phyloP scores from a whole-genome alignment of 92 coral and sea anemone genomes.

The Porites divaricata region DNA sequence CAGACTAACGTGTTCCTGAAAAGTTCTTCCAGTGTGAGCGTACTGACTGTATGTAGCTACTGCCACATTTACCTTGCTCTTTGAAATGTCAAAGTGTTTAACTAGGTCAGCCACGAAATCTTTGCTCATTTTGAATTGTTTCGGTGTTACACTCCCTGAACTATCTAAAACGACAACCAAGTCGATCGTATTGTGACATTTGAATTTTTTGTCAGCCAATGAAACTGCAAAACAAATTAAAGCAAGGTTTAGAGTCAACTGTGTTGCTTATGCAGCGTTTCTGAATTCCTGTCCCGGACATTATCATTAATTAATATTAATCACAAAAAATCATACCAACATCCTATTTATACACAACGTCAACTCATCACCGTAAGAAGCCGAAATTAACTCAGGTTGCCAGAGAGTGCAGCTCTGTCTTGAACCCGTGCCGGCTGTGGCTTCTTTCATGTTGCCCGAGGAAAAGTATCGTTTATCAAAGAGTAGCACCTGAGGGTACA shows the following conservation, averaged over 20 bases:
- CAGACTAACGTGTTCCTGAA: background rate
- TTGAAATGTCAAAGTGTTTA: constrained; percentile 42
- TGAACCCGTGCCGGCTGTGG: too few relatives aligned
- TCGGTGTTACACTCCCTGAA: constrained; percentile 26
- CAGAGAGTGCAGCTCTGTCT: too few relatives aligned
- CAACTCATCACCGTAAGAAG: too few relatives aligned
- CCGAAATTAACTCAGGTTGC: too few relatives aligned
- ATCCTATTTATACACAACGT: too few relatives aligned
- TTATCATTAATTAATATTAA: too few relatives aligned
- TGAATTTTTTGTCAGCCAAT: constrained; percentile 3
- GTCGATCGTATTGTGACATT: constrained; percentile 37
- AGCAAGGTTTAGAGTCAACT: background rate
- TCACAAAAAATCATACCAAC: too few relatives aligned
- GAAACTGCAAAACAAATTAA: background rate
- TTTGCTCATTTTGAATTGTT: constrained; percentile 26
- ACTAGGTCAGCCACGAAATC: constrained; percentile 24
- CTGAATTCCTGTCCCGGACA: background rate
- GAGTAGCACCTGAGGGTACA: too few relatives aligned
- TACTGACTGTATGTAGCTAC: constrained; percentile 40
- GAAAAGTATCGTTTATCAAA: too few relatives aligned
- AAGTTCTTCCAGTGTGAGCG: constrained; percentile 13
- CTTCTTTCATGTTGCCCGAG: too few relatives aligned
- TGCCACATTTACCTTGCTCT: constrained; percentile 32
- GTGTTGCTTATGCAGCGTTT: background rate
- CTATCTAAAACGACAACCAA: constrained; percentile 25